Percentiles rank a stretch among this genome's conserved stretches.
Conservation (phyloP, 2,113 vertebrate genomes). For the Pyrgilauda ruficollis region DNA sequence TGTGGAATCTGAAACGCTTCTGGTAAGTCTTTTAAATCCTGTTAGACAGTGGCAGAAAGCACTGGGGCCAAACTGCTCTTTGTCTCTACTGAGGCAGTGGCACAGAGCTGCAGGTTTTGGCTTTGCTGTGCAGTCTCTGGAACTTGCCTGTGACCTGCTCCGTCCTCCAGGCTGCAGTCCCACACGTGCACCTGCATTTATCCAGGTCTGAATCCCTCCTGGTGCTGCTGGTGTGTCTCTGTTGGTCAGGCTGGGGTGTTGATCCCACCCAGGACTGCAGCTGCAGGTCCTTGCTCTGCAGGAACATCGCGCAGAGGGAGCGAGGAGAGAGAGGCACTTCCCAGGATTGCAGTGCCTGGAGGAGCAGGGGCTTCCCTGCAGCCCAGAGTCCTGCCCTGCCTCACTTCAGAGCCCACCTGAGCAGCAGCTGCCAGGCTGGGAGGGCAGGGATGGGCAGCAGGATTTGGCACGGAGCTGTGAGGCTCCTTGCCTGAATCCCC, state of each 20-base stretch:
- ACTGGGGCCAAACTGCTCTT: not conserved
- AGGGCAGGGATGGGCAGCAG: not conserved
- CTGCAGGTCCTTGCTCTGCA: not conserved
- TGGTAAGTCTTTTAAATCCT: not conserved
- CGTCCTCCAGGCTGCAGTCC: fast-evolving
- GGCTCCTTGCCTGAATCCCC: not conserved
- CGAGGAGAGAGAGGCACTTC: not conserved
- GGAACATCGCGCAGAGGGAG: not conserved
- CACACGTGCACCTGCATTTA: fast-evolving
- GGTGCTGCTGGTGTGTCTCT: not conserved
- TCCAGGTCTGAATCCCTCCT: fast-evolving
- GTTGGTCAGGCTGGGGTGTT: not conserved
- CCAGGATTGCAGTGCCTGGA: not conserved
- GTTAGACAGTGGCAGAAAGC: not conserved
- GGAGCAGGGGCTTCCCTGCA: not conserved
- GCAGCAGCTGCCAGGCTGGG: not conserved
- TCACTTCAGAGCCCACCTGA: not conserved
- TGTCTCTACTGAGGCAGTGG: not conserved
- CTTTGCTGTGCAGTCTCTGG: not conserved
- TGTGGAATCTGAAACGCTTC: not conserved
- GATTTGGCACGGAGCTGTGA: not conserved
- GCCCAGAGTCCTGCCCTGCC: fast-evolving
- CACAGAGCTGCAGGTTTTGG: not conserved
- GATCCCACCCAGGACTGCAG: not conserved
- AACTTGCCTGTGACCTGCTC: not conserved